Base-by-base conservation (phyloP, 2,797 vertebrate genomes). In the Labeo calbasu region DNA sequence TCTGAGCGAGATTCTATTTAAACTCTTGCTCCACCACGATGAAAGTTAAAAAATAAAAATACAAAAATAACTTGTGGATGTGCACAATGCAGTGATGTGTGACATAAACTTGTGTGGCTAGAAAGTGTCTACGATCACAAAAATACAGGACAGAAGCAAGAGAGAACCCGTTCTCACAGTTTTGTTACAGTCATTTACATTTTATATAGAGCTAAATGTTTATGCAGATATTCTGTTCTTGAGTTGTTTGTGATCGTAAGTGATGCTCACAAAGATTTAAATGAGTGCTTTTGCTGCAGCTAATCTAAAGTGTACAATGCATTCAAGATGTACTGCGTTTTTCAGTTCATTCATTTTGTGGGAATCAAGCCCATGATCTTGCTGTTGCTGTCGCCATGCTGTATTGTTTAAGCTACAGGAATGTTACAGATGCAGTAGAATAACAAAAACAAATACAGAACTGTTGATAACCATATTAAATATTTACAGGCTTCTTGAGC, bases 1-100 rank as follows among this genome's bases (percentile, higher is more conserved):
- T 8, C 40, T 43, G 8, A 6, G 50, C 50, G n/a, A 55, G 48
- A 57, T 84, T 83, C 68, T 28, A 59, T 65, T 66, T n/a, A 70
- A 68, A 48, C 21, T 75, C 4, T 28, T 75, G 71, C 71, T 32
- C n/a, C n/a, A 72, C 14, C 46, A 10, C 19, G 11, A 28, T n/a
- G 7, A 25, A 12, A 46, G 40, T 63, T 46, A 12, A 77, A 48
- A 77, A 14, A 3, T 28, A 50, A 48, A 59, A 48, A 19, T n/a
- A 59, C 13, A 23, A 43, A 59, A 28, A 51, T 11, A 72, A 28
- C 2, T 12, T 3, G 46, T 51, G 48, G 48, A 46, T 69, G 8
- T 51, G 11, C 11, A 13, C 19, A 69, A 13, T n/a, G 70, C 23
- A 53, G 3, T 12, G 50, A 21, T 32, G 17, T 5, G 0, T 13